phyloP scores from a whole-genome alignment of 2,888 invertebrate species.

The Villa cingulata region DNA sequence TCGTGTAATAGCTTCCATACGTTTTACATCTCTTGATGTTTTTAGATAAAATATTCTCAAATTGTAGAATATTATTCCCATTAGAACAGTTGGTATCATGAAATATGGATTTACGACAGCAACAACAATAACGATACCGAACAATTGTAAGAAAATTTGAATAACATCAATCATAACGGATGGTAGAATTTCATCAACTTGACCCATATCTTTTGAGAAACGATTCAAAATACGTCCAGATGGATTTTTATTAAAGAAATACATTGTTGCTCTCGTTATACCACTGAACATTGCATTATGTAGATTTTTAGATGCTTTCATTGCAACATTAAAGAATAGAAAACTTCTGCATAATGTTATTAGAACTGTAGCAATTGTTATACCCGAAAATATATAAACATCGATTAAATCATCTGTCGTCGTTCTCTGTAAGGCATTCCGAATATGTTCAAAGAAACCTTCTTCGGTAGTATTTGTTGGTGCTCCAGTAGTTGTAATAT shows the following conservation, averaged over 20 bases:
- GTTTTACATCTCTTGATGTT: slow-evolving; percentile 68
- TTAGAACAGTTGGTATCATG: slow-evolving; percentile 53
- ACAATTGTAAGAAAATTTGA: slow-evolving; percentile 66
- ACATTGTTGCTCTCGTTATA: slow-evolving; percentile 66
- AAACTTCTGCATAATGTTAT: slow-evolving; percentile 33
- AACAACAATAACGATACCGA: slow-evolving; percentile 69
- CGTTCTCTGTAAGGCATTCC: neutral
- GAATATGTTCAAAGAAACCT: neutral
- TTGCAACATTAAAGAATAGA: slow-evolving; percentile 44
- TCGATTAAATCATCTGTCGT: slow-evolving; percentile 20
- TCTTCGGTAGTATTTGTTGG: neutral
- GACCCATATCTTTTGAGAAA: slow-evolving; percentile 76
- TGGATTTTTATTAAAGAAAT: slow-evolving; percentile 80
- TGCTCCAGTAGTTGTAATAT: neutral
- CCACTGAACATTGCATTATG: slow-evolving; percentile 77
- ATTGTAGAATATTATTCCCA: slow-evolving; percentile 59
- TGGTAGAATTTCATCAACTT: slow-evolving; percentile 38
- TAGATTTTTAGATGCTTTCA: slow-evolving; percentile 61
- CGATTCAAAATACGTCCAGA: slow-evolving; percentile 72
- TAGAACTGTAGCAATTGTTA: slow-evolving; percentile 36
- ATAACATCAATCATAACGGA: slow-evolving; percentile 36
- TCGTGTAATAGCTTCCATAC: slow-evolving; percentile 68
- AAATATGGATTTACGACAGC: slow-evolving; percentile 61
- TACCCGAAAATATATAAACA: slow-evolving; percentile 39
- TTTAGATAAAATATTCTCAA: slow-evolving; percentile 62